These are phyloP conservation scores for Erebia ligea DNA, from an alignment of 2,888 invertebrate genomes.

Conservation along the genomic window DNA sequence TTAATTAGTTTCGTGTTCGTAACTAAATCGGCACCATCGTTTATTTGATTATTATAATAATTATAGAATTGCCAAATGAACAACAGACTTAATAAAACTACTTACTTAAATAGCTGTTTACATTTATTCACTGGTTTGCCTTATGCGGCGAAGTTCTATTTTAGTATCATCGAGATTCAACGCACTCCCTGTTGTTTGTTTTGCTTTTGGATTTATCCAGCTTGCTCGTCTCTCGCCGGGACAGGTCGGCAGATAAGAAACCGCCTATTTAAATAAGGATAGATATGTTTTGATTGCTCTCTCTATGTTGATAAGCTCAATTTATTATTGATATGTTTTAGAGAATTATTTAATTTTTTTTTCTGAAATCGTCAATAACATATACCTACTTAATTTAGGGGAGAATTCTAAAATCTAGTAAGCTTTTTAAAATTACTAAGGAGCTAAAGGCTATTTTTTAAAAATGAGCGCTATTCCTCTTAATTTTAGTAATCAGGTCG, in stretches of 20 bases:
- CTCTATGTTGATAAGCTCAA: background rate
- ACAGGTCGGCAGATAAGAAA: constrained; percentile 35
- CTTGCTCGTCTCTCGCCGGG: constrained; percentile 31
- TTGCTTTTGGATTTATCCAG: constrained; percentile 30
- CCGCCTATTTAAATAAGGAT: background rate
- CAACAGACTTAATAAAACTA: background rate
- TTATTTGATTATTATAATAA: too few species aligned
- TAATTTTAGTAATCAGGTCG: too few species aligned
- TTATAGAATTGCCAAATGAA: background rate
- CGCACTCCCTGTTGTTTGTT: constrained; percentile 31
- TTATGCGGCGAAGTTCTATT: constrained; percentile 23
- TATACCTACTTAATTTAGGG: too few species aligned
- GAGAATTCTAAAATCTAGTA: too few species aligned
- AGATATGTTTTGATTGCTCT: background rate
- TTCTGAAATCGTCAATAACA: too few species aligned
- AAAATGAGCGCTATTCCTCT: too few species aligned
- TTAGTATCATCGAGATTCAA: constrained; percentile 20
- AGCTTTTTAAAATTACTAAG: too few species aligned
- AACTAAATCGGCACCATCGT: too few species aligned
- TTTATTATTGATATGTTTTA: too few species aligned
- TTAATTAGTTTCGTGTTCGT: too few species aligned
- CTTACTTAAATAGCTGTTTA: constrained; percentile 2
- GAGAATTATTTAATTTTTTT: too few species aligned
- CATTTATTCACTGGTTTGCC: constrained; percentile 5
- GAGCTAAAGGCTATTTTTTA: too few species aligned